phyloP scores from a whole-genome alignment of 2,113 vertebrate genomes.

The Ctenomys sociabilis region DNA sequence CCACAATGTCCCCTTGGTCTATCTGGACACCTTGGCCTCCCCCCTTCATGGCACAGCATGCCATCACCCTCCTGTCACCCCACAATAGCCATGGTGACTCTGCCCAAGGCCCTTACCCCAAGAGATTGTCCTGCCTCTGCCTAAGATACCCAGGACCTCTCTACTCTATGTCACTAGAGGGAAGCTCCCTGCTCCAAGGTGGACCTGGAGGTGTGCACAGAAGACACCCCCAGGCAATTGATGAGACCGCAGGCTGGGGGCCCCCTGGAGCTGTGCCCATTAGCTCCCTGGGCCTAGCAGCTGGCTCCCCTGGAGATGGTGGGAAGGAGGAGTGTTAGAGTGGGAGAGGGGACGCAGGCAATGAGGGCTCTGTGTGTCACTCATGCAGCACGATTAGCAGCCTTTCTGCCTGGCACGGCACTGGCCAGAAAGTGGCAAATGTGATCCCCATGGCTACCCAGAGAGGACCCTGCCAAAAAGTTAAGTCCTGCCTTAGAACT shows the following conservation, averaged over 20 bases:
- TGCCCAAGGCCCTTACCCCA: background rate
- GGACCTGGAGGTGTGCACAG: background rate
- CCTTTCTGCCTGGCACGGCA: background rate
- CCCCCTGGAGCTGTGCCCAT: background rate
- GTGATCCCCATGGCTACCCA: too few species aligned
- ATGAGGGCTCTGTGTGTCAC: background rate
- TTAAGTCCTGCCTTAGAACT: background rate
- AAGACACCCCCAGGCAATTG: background rate
- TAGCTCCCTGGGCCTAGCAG: background rate
- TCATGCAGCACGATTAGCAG: background rate
- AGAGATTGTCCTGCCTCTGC: background rate
- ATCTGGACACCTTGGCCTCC: background rate
- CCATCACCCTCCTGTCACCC: accelerated
- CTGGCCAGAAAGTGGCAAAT: background rate
- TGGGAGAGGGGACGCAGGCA: accelerated
- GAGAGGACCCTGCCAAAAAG: background rate
- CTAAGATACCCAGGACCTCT: background rate
- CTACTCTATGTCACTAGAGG: background rate
- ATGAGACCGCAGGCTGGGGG: background rate
- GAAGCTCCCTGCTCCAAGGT: too few species aligned
- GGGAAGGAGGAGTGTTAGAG: background rate
- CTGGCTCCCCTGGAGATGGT: accelerated
- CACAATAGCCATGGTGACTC: background rate
- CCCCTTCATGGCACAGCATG: too few species aligned
- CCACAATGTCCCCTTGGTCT: background rate